These are phyloP conservation scores for Mastomys natalensis DNA, from an alignment of 2,113 vertebrate species.

Conservation along the genomic window DNA sequence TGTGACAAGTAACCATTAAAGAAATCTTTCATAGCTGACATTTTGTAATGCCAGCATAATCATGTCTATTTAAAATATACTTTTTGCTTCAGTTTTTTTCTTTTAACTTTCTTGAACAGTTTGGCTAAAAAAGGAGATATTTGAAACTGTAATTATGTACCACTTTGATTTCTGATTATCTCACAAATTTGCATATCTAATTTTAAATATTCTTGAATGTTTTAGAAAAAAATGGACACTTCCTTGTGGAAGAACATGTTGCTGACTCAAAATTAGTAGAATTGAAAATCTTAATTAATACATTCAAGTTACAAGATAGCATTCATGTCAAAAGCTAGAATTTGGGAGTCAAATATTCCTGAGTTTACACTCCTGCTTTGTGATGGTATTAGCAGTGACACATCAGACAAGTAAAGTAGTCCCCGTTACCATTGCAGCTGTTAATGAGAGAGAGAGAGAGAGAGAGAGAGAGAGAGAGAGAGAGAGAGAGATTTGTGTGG, in stretches of 20 bases:
- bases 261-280: not conserved
- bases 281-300: not conserved
- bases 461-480: too few species aligned
- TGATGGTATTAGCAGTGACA: not conserved
- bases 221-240: not conserved
- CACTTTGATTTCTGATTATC: constrained; percentile 30
- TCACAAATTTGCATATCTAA: not conserved
- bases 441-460: not conserved
- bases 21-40: not conserved
- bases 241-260: not conserved
- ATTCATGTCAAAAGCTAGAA: not conserved
- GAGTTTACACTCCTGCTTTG: not conserved
- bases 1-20: not conserved
- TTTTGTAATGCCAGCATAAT: not conserved
- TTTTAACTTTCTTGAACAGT: constrained; percentile 28
- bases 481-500: not conserved
- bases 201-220: constrained; percentile 24
- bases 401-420: not conserved
- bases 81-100: not conserved
- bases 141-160: constrained; percentile 12
- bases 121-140: not conserved
- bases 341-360: not conserved
- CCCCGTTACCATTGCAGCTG: not conserved
- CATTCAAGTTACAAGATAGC: not conserved
- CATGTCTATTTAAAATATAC: accelerated